Conservation (phyloP, 2,113 vertebrate genomes). For the Entomyzon cyanotis region DNA sequence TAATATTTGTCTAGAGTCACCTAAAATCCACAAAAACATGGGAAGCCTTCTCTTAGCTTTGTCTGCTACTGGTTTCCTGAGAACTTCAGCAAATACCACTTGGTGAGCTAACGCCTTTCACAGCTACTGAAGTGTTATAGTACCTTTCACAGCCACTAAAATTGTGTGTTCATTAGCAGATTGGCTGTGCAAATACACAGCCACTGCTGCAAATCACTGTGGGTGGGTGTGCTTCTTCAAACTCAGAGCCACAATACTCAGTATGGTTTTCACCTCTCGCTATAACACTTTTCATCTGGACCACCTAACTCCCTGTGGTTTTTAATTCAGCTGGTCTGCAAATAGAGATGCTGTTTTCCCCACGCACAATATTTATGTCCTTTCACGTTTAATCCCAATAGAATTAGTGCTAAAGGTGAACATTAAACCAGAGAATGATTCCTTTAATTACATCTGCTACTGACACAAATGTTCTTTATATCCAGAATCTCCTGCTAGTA, state of each 20-base stretch:
- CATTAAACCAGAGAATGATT: not conserved
- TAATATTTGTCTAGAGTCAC: not conserved
- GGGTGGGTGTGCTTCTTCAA: not conserved
- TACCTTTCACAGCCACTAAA: not conserved
- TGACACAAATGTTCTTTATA: slow-evolving; percentile 40
- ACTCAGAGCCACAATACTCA: not conserved
- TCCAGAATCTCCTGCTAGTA: not conserved
- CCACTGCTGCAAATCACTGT: not conserved
- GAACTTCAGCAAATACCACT: not conserved
- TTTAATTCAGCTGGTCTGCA: not conserved
- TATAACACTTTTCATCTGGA: slow-evolving; percentile 28
- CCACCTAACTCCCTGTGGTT: not conserved
- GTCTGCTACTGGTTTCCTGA: not conserved
- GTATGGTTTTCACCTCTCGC: not conserved
- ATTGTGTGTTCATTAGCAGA: not conserved
- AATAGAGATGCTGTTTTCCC: not conserved
- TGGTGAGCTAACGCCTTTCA: not conserved
- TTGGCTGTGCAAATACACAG: not conserved
- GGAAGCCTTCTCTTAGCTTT: not conserved
- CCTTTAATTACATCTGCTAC: slow-evolving; percentile 35
- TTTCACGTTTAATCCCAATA: not conserved
- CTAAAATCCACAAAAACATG: not conserved
- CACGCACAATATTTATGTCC: not conserved
- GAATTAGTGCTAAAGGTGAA: slow-evolving; percentile 50
- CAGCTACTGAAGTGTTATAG: not conserved